Percentiles rank a stretch among this genome's conserved stretches.
These are phyloP conservation scores for Hephaestus fuliginosus DNA, from an alignment of 2,797 vertebrate genomes.

Conservation along the genomic window DNA sequence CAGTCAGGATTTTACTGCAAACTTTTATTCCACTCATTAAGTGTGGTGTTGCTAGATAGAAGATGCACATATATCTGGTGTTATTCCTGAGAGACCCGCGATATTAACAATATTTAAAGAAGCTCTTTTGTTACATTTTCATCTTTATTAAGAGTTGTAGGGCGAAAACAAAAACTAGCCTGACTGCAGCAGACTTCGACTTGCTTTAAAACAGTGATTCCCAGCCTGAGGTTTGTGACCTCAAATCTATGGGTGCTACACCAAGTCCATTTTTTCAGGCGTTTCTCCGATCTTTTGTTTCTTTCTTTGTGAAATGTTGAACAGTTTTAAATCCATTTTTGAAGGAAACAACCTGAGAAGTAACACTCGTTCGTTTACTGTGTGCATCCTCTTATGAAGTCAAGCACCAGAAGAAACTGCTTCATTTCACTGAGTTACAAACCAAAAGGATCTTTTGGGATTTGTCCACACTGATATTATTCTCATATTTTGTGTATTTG, in stretches of 20 bases:
- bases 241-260: background rate
- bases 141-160: background rate
- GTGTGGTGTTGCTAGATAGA: background rate
- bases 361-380: too few species aligned
- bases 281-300: background rate
- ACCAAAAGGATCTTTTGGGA: background rate
- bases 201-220: background rate
- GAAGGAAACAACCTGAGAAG: background rate
- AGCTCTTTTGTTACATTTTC: background rate
- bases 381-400: background rate
- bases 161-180: background rate
- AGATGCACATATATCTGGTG: background rate
- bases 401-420: background rate
- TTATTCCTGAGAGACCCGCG: background rate
- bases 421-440: background rate
- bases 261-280: too few species aligned
- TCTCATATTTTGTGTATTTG: background rate
- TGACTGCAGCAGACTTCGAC: background rate
- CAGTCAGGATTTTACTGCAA: conserved; percentile 5
- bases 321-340: background rate
- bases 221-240: background rate
- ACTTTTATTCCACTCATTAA: conserved; percentile 11
- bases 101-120: background rate
- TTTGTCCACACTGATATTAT: background rate
- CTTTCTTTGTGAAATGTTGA: background rate